phyloP scores from a whole-genome alignment of 2,888 invertebrate species.

The Hypomecis atomaria region DNA sequence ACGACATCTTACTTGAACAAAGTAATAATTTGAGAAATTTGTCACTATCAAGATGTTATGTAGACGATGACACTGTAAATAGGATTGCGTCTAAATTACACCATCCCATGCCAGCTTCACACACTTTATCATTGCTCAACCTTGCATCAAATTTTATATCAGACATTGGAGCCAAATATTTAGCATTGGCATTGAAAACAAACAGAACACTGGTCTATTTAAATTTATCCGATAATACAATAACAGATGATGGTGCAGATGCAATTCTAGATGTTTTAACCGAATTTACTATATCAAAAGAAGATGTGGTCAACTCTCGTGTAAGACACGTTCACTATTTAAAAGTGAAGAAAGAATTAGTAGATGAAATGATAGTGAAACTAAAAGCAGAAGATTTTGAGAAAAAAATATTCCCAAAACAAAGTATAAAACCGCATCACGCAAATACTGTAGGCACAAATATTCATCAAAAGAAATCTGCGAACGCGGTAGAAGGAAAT shows the following conservation, averaged over 20 bases:
- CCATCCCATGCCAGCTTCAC: conserved; percentile 9
- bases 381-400: conserved; percentile 1
- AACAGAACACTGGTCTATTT: conserved; percentile 19
- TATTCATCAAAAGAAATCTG: not conserved
- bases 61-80: conserved; percentile 6
- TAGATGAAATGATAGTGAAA: not conserved
- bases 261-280: conserved; percentile 13
- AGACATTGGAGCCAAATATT: conserved; percentile 52
- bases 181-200: conserved; percentile 54
- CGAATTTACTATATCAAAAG: conserved; percentile 3
- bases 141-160: conserved; percentile 60
- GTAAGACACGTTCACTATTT: not conserved
- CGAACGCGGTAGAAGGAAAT: no score
- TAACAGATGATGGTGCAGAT: conserved; percentile 18
- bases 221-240: conserved; percentile 19
- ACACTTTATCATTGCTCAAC: conserved; percentile 7
- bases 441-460: not conserved
- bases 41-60: conserved; percentile 19
- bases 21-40: conserved; percentile 1
- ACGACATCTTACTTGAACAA: conserved; percentile 15
- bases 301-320: conserved; percentile 5
- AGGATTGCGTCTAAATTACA: conserved; percentile 11
- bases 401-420: not conserved
- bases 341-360: not conserved
- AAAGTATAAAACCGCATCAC: not conserved